Percentiles rank a stretch among this genome's conserved stretches.
These are phyloP conservation scores for Tetropium fuscum DNA, from an alignment of 2,888 invertebrate species.

Conservation along the genomic window DNA sequence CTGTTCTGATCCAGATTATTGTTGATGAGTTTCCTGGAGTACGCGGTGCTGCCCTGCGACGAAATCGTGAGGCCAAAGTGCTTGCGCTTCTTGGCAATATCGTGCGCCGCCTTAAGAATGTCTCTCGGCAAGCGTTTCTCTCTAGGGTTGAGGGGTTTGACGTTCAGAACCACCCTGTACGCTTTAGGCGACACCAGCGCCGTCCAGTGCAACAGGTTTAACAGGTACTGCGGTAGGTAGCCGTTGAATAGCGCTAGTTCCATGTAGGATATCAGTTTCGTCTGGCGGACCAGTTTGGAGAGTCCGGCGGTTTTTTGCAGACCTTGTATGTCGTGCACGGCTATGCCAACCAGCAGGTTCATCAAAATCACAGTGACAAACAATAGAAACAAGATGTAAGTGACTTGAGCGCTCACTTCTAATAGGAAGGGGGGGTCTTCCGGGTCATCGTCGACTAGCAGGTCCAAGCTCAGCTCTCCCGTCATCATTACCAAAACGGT, in stretches of 20 bases:
- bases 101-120: slow-evolving; percentile 83
- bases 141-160: slow-evolving; percentile 85
- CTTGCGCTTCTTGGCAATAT: slow-evolving; percentile 83
- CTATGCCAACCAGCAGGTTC: slow-evolving; percentile 88
- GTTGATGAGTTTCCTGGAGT: slow-evolving; percentile 74
- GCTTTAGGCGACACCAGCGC: slow-evolving; percentile 86
- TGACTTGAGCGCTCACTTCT: slow-evolving; percentile 85
- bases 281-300: slow-evolving; percentile 85
- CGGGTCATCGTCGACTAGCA: slow-evolving; percentile 80
- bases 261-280: slow-evolving; percentile 88
- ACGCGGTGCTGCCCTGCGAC: slow-evolving; percentile 74
- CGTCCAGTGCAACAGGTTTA: slow-evolving; percentile 81
- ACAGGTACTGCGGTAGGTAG: slow-evolving; percentile 79
- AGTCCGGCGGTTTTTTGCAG: slow-evolving; percentile 87
- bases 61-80: slow-evolving; percentile 77
- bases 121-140: slow-evolving; percentile 84
- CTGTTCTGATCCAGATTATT: slow-evolving; percentile 68
- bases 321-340: slow-evolving; percentile 89
- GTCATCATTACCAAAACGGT: slow-evolving; percentile 92
- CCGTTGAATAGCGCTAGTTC: slow-evolving; percentile 85
- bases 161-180: slow-evolving; percentile 83
- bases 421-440: slow-evolving; percentile 81
- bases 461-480: slow-evolving; percentile 83
- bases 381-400: slow-evolving; percentile 82
- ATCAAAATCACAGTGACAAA: slow-evolving; percentile 89